Conservation (phyloP, 2,888 invertebrate genomes). For the Drosophila ustulata region DNA sequence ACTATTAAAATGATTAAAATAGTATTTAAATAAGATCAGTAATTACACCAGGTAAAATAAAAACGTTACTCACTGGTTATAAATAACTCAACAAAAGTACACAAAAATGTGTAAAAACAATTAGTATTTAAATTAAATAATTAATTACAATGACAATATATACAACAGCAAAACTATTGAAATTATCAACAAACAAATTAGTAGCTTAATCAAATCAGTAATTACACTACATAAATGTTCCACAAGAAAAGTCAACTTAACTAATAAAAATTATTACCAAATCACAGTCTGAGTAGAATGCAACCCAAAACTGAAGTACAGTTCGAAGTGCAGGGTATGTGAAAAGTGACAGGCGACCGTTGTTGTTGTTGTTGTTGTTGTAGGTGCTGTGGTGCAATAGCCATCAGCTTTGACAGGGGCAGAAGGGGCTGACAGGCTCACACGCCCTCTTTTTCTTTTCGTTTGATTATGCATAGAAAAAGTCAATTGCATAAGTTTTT, state of each 20-base stretch:
- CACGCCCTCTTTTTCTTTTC: conserved; percentile 56
- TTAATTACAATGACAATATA: no score
- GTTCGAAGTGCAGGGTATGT: conserved; percentile 1
- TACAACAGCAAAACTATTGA: no score
- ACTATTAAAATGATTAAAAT: no score
- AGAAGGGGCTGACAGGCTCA: conserved; percentile 30
- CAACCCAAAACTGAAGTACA: background rate
- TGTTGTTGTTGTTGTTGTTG: background rate
- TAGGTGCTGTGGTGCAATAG: conserved; percentile 16
- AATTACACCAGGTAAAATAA: no score
- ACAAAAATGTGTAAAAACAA: no score
- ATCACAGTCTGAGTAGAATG: background rate
- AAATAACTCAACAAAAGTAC: no score
- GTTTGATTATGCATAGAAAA: conserved; percentile 45
- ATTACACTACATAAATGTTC: no score
- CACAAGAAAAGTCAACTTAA: background rate
- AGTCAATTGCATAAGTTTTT: conserved; percentile 54
- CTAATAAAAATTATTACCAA: background rate
- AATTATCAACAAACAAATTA: no score
- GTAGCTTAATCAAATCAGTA: no score
- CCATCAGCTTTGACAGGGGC: conserved; percentile 29
- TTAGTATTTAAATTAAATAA: no score
- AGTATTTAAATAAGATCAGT: no score
- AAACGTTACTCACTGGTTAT: no score
- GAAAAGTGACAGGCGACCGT: conserved; percentile 11